Conservation (phyloP, 2,113 vertebrate species). For the Dolichotis patagonum region DNA sequence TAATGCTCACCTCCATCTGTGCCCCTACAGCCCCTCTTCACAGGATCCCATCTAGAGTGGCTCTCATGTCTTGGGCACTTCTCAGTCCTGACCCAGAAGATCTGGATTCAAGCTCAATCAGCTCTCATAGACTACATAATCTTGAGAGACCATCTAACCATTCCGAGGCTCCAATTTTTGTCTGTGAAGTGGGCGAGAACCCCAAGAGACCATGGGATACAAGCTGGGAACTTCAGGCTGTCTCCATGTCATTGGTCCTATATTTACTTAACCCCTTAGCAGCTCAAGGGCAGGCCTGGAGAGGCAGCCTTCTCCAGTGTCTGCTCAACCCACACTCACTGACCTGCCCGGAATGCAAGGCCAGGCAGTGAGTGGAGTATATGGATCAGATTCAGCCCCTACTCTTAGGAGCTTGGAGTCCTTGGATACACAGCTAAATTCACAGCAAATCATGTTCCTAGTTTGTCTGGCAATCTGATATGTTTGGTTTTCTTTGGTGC, state of each 20-base stretch:
- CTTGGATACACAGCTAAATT: neutral
- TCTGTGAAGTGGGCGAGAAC: conserved; percentile 7
- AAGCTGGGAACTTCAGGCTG: fast-evolving
- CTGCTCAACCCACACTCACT: neutral
- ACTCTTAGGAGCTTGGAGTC: neutral
- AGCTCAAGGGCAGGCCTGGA: fast-evolving
- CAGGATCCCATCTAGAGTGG: neutral
- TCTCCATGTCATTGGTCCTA: fast-evolving
- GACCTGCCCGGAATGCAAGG: neutral
- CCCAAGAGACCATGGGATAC: neutral
- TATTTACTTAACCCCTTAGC: neutral
- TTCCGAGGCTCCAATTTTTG: neutral
- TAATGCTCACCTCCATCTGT: fast-evolving
- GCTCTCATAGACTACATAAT: neutral
- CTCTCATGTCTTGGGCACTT: neutral
- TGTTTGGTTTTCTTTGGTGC: neutral
- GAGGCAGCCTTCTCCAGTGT: neutral
- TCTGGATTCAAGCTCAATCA: neutral
- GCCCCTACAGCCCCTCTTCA: neutral
- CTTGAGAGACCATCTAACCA: neutral
- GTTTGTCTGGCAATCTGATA: neutral
- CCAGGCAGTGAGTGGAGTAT: neutral
- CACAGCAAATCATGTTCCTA: neutral
- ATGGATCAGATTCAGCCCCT: neutral
- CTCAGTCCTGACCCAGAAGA: neutral